Conservation (phyloP, 1,140 invertebrate genomes). For the silkworm (Bombyx mori) region ASM3026992v2 NC_085107.1:11749501-11750000, state of each 20-base stretch:
- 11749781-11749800: constrained; percentile 83
- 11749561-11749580: too few relatives aligned
- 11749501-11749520: too few relatives aligned
- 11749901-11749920: too few relatives aligned
- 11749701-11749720: constrained; percentile 40
- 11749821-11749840: constrained; percentile 80
- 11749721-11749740: constrained; percentile 45
- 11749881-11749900: too few relatives aligned
- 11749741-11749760: constrained; percentile 70
- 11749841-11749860: background rate
- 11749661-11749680: constrained; percentile 81
- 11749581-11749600: background rate
- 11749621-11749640: constrained; percentile 83
- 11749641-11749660: constrained; percentile 83
- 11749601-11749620: constrained; percentile 76
- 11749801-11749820: constrained; percentile 85
- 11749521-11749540: too few relatives aligned
- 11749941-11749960: too few relatives aligned
- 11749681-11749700: constrained; percentile 37
- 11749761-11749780: constrained; percentile 73
- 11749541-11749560: too few relatives aligned
- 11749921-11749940: too few relatives aligned
- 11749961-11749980: too few relatives aligned
- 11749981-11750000: too few relatives aligned
- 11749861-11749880: background rate